phyloP scores from a whole-genome alignment of 1,140 invertebrate genomes.

The Elymnias hypermnestra region DNA sequence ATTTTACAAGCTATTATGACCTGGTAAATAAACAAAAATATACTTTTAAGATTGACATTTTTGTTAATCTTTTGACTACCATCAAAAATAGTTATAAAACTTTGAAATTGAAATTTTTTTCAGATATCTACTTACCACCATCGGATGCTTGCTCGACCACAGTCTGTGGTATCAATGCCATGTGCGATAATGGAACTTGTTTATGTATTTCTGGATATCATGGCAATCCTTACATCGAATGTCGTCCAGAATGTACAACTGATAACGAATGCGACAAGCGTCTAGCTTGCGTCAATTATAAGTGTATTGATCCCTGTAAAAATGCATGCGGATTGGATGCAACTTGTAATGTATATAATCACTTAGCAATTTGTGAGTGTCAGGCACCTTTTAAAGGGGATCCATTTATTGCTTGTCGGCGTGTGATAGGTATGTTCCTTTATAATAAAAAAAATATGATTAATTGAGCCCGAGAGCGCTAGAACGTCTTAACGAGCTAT shows the following conservation, averaged over 20 bases:
- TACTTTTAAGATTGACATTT: too few relatives aligned
- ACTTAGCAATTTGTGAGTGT: slow-evolving; percentile 82
- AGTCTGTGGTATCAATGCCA: slow-evolving; percentile 84
- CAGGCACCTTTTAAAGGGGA: slow-evolving; percentile 79
- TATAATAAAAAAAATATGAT: slow-evolving; percentile 22
- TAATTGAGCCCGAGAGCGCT: too few relatives aligned
- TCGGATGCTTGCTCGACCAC: too few relatives aligned
- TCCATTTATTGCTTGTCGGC: slow-evolving; percentile 79
- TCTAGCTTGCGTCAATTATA: slow-evolving; percentile 80
- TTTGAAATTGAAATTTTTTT: slow-evolving; percentile 52
- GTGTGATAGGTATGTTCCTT: slow-evolving; percentile 55
- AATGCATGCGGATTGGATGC: slow-evolving; percentile 82
- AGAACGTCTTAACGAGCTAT: not conserved
- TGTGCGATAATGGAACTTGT: slow-evolving; percentile 82
- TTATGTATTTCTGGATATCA: slow-evolving; percentile 78
- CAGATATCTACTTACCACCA: slow-evolving; percentile 76
- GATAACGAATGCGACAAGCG: slow-evolving; percentile 80
- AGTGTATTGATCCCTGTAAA: slow-evolving; percentile 79
- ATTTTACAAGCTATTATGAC: too few relatives aligned
- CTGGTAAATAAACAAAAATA: too few relatives aligned
- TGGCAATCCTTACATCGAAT: slow-evolving; percentile 78
- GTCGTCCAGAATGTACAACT: slow-evolving; percentile 81
- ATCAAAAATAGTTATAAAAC: too few relatives aligned
- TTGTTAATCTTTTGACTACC: too few relatives aligned
- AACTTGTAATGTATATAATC: slow-evolving; percentile 79